Evolutionary conservation across 1,140 invertebrate species (phyloP).

Genomic region (Brachionus plicatilis): DNA sequence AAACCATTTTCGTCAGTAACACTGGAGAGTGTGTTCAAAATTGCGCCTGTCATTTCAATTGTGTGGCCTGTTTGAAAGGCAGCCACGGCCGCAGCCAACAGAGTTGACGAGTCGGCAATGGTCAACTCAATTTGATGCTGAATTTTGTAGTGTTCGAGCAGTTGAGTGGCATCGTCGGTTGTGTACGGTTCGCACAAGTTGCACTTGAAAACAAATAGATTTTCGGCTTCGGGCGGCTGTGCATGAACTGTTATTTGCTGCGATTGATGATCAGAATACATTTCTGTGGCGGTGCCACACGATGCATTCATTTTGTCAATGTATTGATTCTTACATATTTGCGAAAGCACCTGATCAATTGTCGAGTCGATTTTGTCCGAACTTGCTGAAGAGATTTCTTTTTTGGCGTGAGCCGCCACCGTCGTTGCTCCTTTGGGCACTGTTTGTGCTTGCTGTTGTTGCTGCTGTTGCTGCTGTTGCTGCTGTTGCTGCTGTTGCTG

Average conservation of each 20-base stretch:
- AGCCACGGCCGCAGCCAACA: constrained; percentile 28
- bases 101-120: constrained; percentile 27
- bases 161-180: constrained; percentile 36
- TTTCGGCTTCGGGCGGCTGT: constrained; percentile 32
- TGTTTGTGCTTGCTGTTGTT: background rate
- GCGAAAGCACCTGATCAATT: constrained; percentile 28
- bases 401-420: background rate
- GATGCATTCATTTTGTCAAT: background rate
- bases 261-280: background rate
- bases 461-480: no score
- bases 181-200: constrained; percentile 34
- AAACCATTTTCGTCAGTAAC: constrained; percentile 32
- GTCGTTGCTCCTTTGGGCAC: background rate
- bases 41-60: constrained; percentile 39
- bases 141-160: constrained; percentile 34
- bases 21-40: constrained; percentile 17
- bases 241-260: constrained; percentile 21
- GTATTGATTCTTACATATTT: constrained; percentile 30
- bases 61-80: constrained; percentile 38
- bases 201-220: constrained; percentile 38
- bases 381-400: background rate
- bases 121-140: constrained; percentile 33
- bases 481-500: no score
- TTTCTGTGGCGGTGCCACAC: background rate
- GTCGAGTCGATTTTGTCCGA: constrained; percentile 31